Evolutionary conservation across 1,140 invertebrate genomes (phyloP), one percentile per base, ranked within the genome.

Genomic region (Scaptodrosophila lebanonensis): DNA sequence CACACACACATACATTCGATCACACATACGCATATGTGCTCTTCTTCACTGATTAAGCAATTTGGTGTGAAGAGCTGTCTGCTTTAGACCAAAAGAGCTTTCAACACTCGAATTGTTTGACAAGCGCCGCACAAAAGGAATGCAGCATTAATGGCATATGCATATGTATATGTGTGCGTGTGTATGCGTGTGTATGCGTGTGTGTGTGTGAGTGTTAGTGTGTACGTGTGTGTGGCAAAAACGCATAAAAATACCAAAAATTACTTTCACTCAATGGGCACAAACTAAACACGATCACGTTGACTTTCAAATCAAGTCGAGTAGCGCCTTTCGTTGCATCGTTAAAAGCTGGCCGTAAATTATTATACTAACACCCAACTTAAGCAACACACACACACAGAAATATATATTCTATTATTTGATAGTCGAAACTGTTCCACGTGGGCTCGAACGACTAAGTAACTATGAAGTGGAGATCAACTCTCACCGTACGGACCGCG

Each of bases 231-330:
- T 25, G 22, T 29, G 17, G 29, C 29, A 36, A 39, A 30, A 38
- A 20, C 8, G 33, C 67, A 76, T 76, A 67, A 71, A 76, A 76
- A 76, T 77, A 77, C 65, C 57, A 63, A 60, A 54, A 73, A 69
- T 69, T 73, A 79, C 73, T 79, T 79, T 79, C 73, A 79, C 73
- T 79, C 65, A 58, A 25, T n/a, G n/a, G n/a, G 63, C 62, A 62
- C 62, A 60, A 64, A 56, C 58, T 39, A 44, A 27, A 52, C 36
- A 27, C 53, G 32, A 20, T 12, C 27, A 18, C 9, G 12, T 15
- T 6, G 1, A 8, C 12, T 25, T 29, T 22, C 13, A 45, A 51
- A 49, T 32, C 47, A 62, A 57, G 25, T 54, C 50, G 59, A 67
- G 67, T 79, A 76, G 73, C 73, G 53, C 32, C 42, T 64, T 50